Evolutionary conservation across 1,140 invertebrate species (phyloP), one percentile per base, ranked within the genome.

Genomic region (Drusus annulatus): DNA sequence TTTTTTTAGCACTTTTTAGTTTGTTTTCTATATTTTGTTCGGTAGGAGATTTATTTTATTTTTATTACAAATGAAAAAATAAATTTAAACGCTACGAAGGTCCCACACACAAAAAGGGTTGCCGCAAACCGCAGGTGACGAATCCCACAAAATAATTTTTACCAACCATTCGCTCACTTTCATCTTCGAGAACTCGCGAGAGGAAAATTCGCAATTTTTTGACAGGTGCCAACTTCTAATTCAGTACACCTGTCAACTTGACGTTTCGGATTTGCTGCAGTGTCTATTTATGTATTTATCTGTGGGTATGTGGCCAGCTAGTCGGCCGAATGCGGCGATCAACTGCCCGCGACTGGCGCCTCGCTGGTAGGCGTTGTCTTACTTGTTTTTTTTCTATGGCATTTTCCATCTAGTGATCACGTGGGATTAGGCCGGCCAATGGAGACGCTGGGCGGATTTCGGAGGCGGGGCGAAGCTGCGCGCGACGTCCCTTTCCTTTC

Each of bases 301-400:
- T 50, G 31, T 45, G 68, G n/a, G 73, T 75, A 21, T 31, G 73
- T 54, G 36, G 13, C 36, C 36, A 8, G n/a, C n/a, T n/a, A 45
- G 13, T 10, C 76, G 52, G 76, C 76, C 62, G 76, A 71, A 69
- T 69, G 65, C 76, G 76, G 76, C 76, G 76, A 50, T 68, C 36
- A n/a, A 77, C 76, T 65, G 62, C 45, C 76, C 76, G 76, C 76
- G 45, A 52, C 76, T 58, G 78, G 21, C 78, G 68, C 50, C 15
- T 28, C 10, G 23, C 23, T 51, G 56, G 71, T 19, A 74, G 71
- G 71, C 71, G 71, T 76, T 76, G 45, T 76, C 50, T 19, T 7
- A 0, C 16, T 23, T 28, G 51, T 54, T 75, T 75, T 69, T 45
- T 31, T 36, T 13, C 63, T n/a, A 50, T 16, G 76, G 36, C 31